Percentiles rank a stretch among this genome's conserved stretches.
Evolutionary conservation across 1,140 invertebrate genomes (phyloP).

Genomic region (Agrilus planipennis): DNA sequence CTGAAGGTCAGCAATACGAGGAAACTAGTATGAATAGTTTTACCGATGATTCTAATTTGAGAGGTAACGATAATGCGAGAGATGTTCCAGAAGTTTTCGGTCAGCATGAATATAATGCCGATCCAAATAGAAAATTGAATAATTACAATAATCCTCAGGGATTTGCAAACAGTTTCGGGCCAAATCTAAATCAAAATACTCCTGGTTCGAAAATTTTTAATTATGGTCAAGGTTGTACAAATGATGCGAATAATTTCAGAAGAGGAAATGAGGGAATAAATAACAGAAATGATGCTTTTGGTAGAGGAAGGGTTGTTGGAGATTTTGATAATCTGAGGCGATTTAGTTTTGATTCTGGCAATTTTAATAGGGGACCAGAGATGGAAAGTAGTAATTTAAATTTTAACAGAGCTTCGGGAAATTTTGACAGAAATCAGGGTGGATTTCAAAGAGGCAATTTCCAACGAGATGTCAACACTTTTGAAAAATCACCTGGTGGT

Average conservation of each 20-base stretch:
- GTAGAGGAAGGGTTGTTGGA: too few relatives aligned
- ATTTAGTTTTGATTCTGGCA: too few relatives aligned
- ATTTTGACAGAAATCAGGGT: background rate
- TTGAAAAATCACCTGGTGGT: constrained; percentile 1
- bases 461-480: background rate
- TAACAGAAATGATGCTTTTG: constrained; percentile 1
- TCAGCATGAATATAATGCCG: background rate
- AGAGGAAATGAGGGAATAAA: constrained; percentile 5
- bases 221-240: background rate
- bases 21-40: background rate
- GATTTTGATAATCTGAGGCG: too few relatives aligned
- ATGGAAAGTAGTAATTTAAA: background rate
- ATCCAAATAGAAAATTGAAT: constrained; percentile 1
- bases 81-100: background rate
- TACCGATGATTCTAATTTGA: constrained; percentile 1
- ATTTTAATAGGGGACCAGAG: constrained; percentile 1
- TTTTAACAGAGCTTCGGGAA: background rate
- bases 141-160: background rate
- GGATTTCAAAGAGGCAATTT: constrained; percentile 7
- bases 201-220: background rate
- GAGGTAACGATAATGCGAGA: background rate
- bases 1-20: background rate
- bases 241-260: constrained; percentile 1
- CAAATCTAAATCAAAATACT: too few relatives aligned
- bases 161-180: background rate